These are phyloP conservation scores for Ctenoplectra terminalis DNA, from an alignment of 1,140 invertebrate genomes.

Conservation along the genomic window DNA sequence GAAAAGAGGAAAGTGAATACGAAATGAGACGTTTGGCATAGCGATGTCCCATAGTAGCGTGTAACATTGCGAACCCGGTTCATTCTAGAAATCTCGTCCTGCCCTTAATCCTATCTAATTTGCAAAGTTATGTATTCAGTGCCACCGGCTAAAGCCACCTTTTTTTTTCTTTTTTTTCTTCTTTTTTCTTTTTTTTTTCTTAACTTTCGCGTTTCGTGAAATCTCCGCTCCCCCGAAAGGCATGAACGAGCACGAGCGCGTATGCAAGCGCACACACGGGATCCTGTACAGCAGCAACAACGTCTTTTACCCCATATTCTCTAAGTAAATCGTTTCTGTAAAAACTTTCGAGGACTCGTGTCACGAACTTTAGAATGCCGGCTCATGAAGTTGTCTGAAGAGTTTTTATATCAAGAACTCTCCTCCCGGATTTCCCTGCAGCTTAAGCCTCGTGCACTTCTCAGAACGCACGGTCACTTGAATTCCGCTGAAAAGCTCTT, in stretches of 20 bases:
- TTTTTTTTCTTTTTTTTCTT: background rate
- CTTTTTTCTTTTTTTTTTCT: background rate
- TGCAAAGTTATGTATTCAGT: no score
- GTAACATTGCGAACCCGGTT: no score
- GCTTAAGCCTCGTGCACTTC: slow-evolving; percentile 55
- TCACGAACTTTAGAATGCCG: slow-evolving; percentile 59
- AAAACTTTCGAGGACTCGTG: slow-evolving; percentile 63
- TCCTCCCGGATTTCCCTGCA: slow-evolving; percentile 54
- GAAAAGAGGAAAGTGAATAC: no score
- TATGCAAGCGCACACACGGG: no score
- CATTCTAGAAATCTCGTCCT: no score
- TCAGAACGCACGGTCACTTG: slow-evolving; percentile 51
- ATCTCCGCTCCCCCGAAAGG: slow-evolving; percentile 1
- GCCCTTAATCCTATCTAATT: no score
- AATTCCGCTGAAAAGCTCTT: slow-evolving; percentile 55
- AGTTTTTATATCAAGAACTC: slow-evolving; percentile 67
- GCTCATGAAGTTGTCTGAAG: slow-evolving; percentile 63
- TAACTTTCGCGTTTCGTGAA: slow-evolving; percentile 2
- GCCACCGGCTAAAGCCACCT: background rate
- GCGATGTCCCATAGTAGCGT: no score
- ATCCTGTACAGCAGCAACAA: slow-evolving; percentile 4
- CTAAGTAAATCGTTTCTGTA: slow-evolving; percentile 65
- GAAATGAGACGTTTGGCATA: no score
- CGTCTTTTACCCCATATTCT: slow-evolving; percentile 41
- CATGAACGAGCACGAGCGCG: no score